Base-by-base conservation (phyloP, 2,888 invertebrate species). In the Fragum sueziense region DNA sequence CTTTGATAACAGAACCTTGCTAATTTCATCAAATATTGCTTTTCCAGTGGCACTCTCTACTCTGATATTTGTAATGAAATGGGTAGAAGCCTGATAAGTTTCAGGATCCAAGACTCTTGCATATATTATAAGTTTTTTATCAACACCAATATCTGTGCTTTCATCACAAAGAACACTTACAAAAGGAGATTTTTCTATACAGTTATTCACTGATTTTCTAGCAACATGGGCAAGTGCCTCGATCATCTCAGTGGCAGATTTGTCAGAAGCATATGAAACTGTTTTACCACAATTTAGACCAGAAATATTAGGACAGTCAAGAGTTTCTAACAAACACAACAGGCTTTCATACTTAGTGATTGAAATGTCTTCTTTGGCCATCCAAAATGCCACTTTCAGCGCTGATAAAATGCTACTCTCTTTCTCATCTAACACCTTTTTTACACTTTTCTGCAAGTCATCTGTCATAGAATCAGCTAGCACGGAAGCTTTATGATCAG, bases 61-160 rank as follows among this genome's bases (percentile, higher is more conserved):
- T 52, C 52, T 52, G 11, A 7, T n/a, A 6, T 52, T 22, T n/a
- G 11, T 20, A 22, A 52, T 6, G 22, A 20, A 52, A 17, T 6
- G 22, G 7, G 41, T 20, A n/a, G 11, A 52, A n/a, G n/a, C 6
- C 7, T 52, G 6, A 14, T 14, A 52, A 20, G 61, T 52, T 4
- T 65, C 11, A 33, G 84, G 84, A 31, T 76, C 73, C 2, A 80
- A 52, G 31, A 84, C 47, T 14, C 84, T 54, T 0, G 74, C 69
- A 27, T 33, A 71, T 0, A 80, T 68, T 52, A 73, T 70, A 1
- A 83, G 69, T 70, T 83, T 83, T 54, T 83, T 77, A 61, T 83
- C 72, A 0, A 76, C 76, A 11, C 47, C 70, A 20, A 80, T 75
- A 34, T 80, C 80, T 0, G 80, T 52, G 20, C 52, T 52, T 22